phyloP scores from a whole-genome alignment of 2,888 invertebrate species.

The Camptogramma bilineatum region DNA sequence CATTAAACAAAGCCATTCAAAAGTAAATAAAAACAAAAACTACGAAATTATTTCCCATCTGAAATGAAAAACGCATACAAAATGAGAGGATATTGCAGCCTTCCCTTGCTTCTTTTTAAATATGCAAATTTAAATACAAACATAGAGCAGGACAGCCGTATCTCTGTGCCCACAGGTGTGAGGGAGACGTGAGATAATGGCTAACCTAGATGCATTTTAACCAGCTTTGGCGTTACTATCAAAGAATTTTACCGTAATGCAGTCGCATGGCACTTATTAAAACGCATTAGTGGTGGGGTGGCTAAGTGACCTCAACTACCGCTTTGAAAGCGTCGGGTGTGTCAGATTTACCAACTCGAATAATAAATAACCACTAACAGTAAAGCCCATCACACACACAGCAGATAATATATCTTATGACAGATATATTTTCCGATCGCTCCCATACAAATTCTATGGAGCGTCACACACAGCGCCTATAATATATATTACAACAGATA shows the following conservation, averaged over 20 bases:
- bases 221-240: slow-evolving; percentile 40
- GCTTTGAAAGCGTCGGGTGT: not conserved
- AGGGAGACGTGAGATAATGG: slow-evolving; percentile 38
- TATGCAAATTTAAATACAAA: slow-evolving; percentile 72
- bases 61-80: slow-evolving; percentile 62
- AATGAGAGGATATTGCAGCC: slow-evolving; percentile 66
- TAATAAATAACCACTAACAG: not conserved
- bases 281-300: not conserved
- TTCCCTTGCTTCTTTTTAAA: slow-evolving; percentile 61
- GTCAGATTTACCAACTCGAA: not conserved
- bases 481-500: too few relatives aligned
- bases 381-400: too few relatives aligned
- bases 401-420: too few relatives aligned
- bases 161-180: slow-evolving; percentile 6
- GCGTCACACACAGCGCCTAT: too few relatives aligned
- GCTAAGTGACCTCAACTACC: not conserved
- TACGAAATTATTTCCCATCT: slow-evolving; percentile 53
- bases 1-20: slow-evolving; percentile 5
- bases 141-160: slow-evolving; percentile 38
- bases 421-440: too few relatives aligned
- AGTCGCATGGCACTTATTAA: slow-evolving; percentile 6
- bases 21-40: slow-evolving; percentile 38
- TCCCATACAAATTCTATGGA: too few relatives aligned
- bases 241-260: slow-evolving; percentile 30
- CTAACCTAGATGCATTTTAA: slow-evolving; percentile 54